These are phyloP conservation scores for Sparus aurata DNA, from an alignment of 2,797 vertebrate genomes.

Conservation along the genomic window DNA sequence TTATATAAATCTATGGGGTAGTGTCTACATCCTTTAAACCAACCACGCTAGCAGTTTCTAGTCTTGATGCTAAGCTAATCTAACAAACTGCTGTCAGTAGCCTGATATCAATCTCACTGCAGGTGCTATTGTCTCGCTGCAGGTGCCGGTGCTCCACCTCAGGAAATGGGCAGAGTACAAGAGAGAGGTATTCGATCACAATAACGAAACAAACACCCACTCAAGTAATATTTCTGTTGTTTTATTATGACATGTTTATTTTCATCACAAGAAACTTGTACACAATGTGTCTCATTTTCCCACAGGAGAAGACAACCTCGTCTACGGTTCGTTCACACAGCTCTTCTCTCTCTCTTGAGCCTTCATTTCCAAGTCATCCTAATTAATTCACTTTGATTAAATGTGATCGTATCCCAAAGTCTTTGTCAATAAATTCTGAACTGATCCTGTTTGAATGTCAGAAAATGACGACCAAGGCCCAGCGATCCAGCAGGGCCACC, in stretches of 20 bases:
- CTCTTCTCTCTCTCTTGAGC: not conserved
- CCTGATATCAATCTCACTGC: not conserved
- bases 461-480: slow-evolving; percentile 67
- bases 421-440: not conserved
- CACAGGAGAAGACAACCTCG: slow-evolving; percentile 31
- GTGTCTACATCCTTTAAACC: not conserved
- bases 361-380: not conserved
- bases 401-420: not conserved
- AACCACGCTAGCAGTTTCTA: not conserved
- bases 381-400: not conserved
- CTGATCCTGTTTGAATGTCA: slow-evolving; percentile 24
- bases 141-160: slow-evolving; percentile 28
- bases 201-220: not conserved
- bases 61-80: not conserved
- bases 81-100: not conserved
- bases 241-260: not conserved
- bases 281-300: slow-evolving; percentile 16
- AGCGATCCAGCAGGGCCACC: not conserved
- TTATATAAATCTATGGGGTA: too few species aligned
- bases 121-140: slow-evolving; percentile 1
- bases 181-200: slow-evolving; percentile 24
- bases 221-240: not conserved
- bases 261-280: not conserved
- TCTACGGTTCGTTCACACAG: slow-evolving; percentile 68
- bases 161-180: not conserved